phyloP scores from a whole-genome alignment of 2,113 vertebrate genomes.

The Cyanistes caeruleus region DNA sequence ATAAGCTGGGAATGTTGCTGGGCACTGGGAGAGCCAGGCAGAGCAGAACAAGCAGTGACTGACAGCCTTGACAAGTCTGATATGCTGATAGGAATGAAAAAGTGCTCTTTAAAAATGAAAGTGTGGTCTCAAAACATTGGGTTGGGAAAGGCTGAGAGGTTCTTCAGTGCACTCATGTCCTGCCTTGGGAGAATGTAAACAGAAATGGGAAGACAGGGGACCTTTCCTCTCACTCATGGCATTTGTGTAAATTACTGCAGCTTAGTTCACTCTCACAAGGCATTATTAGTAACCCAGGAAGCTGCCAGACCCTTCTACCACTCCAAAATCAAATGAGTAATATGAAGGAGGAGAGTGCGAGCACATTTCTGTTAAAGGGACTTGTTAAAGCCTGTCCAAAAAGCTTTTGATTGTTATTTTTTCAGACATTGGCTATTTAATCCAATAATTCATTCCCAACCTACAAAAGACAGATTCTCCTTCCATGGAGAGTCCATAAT shows the following conservation, averaged over 20 bases:
- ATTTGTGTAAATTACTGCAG: neutral
- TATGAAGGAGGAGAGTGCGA: neutral
- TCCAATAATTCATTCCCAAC: neutral
- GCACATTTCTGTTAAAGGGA: accelerated
- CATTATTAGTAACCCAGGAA: neutral
- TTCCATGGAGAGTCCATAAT: neutral
- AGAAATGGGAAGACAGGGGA: neutral
- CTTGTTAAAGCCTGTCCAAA: neutral
- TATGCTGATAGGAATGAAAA: neutral
- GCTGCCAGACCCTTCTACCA: neutral
- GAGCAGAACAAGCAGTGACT: neutral
- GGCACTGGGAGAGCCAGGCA: neutral
- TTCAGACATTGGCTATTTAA: neutral
- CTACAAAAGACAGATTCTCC: neutral
- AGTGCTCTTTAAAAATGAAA: neutral
- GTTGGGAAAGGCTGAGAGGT: neutral
- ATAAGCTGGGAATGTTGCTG: neutral
- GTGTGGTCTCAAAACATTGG: neutral
- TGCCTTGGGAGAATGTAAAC: neutral
- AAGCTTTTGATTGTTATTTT: neutral
- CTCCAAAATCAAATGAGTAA: neutral
- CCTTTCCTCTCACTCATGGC: neutral
- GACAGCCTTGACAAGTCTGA: neutral
- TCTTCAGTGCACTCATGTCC: neutral
- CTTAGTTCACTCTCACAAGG: neutral